phyloP scores from a whole-genome alignment of 2,888 invertebrate genomes.

The Poecilus cupreus region DNA sequence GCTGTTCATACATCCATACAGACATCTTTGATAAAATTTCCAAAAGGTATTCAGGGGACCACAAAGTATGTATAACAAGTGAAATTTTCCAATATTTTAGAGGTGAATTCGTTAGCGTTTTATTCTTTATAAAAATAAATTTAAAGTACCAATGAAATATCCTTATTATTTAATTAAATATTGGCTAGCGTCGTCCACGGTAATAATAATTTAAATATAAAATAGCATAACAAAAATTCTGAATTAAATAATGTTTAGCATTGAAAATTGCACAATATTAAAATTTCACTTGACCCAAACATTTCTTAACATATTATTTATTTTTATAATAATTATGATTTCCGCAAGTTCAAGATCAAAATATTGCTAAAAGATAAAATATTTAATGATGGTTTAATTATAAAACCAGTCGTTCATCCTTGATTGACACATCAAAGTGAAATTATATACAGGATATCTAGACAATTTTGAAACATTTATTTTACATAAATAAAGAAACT shows the following conservation, averaged over 20 bases:
- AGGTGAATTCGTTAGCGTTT: too few relatives aligned
- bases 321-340: constrained; percentile 20
- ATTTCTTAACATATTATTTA: constrained; percentile 15
- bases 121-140: too few relatives aligned
- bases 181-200: too few relatives aligned
- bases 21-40: too few relatives aligned
- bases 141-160: too few relatives aligned
- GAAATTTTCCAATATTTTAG: too few relatives aligned
- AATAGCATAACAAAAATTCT: neutral
- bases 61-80: too few relatives aligned
- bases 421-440: neutral
- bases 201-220: neutral
- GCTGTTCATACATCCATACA: too few relatives aligned
- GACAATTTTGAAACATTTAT: too few relatives aligned
- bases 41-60: too few relatives aligned
- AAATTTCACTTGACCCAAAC: constrained; percentile 24
- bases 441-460: neutral
- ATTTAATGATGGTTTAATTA: neutral
- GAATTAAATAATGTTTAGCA: neutral
- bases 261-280: neutral
- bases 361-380: neutral
- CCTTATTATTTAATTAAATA: too few relatives aligned
- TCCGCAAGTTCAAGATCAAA: constrained; percentile 29
- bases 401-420: neutral
- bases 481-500: too few relatives aligned